Evolutionary conservation across 2,113 vertebrate genomes (phyloP).

Genomic region (Protobothrops mucrosquamatus): DNA sequence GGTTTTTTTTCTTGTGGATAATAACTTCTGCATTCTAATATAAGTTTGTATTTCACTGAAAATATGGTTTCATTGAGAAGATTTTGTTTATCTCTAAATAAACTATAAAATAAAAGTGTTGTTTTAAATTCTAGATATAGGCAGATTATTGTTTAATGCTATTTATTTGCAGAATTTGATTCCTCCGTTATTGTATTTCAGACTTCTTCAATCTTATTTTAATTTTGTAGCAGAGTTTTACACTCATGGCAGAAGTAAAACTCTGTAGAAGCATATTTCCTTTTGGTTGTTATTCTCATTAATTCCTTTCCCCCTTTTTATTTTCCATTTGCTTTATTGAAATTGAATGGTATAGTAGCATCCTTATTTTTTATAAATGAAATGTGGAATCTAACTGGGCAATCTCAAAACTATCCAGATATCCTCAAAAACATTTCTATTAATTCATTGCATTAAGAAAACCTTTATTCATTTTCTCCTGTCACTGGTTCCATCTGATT

Average conservation of each 20-base stretch:
- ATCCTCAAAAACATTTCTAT: conserved; percentile 91
- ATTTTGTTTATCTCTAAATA: conserved; percentile 49
- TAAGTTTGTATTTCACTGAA: conserved; percentile 45
- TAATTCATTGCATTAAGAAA: conserved; percentile 90
- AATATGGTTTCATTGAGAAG: conserved; percentile 30
- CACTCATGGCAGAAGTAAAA: conserved; percentile 49
- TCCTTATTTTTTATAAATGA: conserved; percentile 79
- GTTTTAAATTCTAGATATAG: conserved; percentile 40
- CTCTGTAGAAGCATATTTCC: conserved; percentile 60
- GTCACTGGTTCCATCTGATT: conserved; percentile 91
- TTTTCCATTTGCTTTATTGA: conserved; percentile 63
- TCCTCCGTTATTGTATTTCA: conserved; percentile 28
- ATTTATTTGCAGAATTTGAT: not conserved
- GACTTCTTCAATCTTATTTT: conserved; percentile 33
- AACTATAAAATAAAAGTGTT: conserved; percentile 42
- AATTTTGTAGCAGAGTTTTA: conserved; percentile 41
- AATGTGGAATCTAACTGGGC: conserved; percentile 63
- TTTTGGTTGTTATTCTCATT: conserved; percentile 62
- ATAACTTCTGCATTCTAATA: conserved; percentile 51
- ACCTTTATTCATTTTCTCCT: conserved; percentile 89
- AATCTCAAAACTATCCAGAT: conserved; percentile 79
- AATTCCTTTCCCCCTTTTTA: conserved; percentile 55
- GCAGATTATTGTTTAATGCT: conserved; percentile 2
- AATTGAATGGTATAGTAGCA: conserved; percentile 83
- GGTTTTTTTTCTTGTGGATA: not conserved